Evolutionary conservation across 2,797 vertebrate species (phyloP).

Genomic region (Luscinia luscinia): DNA sequence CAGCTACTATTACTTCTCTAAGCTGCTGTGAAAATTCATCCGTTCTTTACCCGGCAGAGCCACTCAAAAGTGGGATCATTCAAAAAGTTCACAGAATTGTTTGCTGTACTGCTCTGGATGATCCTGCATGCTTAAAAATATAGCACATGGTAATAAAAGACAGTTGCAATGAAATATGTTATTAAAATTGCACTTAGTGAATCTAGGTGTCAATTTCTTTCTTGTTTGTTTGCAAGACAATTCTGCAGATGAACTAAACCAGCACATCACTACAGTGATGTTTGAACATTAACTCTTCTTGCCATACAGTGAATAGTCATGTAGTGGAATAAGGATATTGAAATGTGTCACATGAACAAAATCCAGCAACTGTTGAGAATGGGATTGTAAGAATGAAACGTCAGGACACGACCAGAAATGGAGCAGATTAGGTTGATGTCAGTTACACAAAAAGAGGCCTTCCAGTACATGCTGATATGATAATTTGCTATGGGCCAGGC

Average conservation of each 20-base stretch:
- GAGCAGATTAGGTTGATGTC: not conserved
- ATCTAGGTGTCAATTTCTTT: not conserved
- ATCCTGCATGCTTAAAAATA: not conserved
- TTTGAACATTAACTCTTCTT: not conserved
- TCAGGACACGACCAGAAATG: not conserved
- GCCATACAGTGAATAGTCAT: not conserved
- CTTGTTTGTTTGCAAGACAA: not conserved
- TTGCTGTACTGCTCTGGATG: not conserved
- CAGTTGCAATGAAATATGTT: not conserved
- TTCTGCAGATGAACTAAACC: not conserved
- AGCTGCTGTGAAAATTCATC: slow-evolving; percentile 43
- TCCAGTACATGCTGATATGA: not conserved
- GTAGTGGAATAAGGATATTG: not conserved
- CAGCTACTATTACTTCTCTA: slow-evolving; percentile 34
- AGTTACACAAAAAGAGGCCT: not conserved
- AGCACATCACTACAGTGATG: not conserved
- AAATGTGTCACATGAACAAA: not conserved
- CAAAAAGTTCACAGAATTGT: not conserved
- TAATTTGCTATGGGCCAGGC: not conserved
- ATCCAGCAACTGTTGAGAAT: not conserved
- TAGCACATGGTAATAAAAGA: not conserved
- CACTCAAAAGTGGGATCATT: not conserved
- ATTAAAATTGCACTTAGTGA: not conserved
- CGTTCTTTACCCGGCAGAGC: not conserved
- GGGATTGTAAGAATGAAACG: not conserved